phyloP scores from a whole-genome alignment of 2,113 vertebrate genomes.

The Alces alces region DNA sequence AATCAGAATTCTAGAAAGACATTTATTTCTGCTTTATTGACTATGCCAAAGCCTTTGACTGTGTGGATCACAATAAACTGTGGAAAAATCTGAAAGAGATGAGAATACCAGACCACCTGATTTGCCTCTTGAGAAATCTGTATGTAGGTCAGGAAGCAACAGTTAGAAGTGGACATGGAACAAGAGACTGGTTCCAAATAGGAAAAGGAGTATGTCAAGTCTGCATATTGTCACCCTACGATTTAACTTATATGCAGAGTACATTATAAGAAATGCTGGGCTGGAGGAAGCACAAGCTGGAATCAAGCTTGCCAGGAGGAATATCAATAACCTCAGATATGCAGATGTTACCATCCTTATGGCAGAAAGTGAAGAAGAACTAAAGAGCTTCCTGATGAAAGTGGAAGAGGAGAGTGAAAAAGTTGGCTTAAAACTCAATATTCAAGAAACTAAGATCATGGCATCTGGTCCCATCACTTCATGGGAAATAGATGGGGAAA shows the following conservation, averaged over 20 bases:
- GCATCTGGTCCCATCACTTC: background rate
- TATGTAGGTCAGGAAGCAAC: background rate
- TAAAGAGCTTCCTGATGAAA: background rate
- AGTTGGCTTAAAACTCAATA: background rate
- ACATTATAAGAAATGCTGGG: rapidly evolving
- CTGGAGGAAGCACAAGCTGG: background rate
- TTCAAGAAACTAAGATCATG: background rate
- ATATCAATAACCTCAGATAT: background rate
- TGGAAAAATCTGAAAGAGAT: background rate
- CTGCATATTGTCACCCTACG: background rate
- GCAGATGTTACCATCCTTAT: background rate
- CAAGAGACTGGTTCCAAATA: background rate
- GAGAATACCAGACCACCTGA: background rate
- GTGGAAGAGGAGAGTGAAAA: background rate
- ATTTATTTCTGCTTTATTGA: background rate
- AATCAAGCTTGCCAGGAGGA: background rate
- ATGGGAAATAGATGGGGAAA: background rate
- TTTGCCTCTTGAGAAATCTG: background rate
- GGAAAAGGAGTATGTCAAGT: background rate
- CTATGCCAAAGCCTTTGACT: background rate
- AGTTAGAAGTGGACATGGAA: background rate
- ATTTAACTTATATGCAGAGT: background rate
- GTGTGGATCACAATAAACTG: background rate
- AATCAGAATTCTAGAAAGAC: background rate
- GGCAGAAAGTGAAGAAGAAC: background rate